Evolutionary conservation across 2,113 vertebrate species (phyloP), one percentile per base, ranked within the genome.

Genomic region (Oceanodroma tethys): DNA sequence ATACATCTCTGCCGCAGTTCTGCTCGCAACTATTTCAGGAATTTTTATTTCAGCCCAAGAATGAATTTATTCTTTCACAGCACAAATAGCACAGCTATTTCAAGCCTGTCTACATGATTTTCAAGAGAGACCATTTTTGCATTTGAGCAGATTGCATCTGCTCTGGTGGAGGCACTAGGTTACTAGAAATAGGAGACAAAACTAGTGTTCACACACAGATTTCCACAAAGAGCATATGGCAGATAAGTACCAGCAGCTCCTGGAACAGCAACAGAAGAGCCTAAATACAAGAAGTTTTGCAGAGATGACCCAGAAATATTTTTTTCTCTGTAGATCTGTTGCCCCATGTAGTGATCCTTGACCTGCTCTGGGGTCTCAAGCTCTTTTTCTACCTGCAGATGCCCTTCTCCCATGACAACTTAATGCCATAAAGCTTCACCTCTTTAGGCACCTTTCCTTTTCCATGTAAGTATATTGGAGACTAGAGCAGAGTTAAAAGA

Each of bases 311-410:
- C 47, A 43, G 32, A 67, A 85, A 17, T 22, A 11, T 25, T 21
- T 62, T 73, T 60, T 59, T 23, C 11, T 7, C 42, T 34, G 40
- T 11, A 52, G 16, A 18, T 34, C 22, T 43, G 18, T 43, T 43
- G 23, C 34, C 45, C 34, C 9, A 0, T 1, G 3, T 7, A 43
- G 26, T 1, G 2, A 45, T 53, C 15, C 58, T 55, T 60, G 18
- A 26, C 52, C n/a, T 66, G 18, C 47, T 7, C 32, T 9, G 11
- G 4, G 13, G 13, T 50, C 16, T 55, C 40, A 47, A 53, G n/a
- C 8, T 23, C 32, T 45, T 47, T 53, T 48, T 30, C 58, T 48
- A 32, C 55, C 52, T 40, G 7, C 40, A 66, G n/a, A 42, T 17
- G 18, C 4, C 45, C 17, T 60, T 60, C 38, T 21, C 9, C 32